phyloP scores from a whole-genome alignment of 2,888 invertebrate species.

The Allophyes oxyacanthae region DNA sequence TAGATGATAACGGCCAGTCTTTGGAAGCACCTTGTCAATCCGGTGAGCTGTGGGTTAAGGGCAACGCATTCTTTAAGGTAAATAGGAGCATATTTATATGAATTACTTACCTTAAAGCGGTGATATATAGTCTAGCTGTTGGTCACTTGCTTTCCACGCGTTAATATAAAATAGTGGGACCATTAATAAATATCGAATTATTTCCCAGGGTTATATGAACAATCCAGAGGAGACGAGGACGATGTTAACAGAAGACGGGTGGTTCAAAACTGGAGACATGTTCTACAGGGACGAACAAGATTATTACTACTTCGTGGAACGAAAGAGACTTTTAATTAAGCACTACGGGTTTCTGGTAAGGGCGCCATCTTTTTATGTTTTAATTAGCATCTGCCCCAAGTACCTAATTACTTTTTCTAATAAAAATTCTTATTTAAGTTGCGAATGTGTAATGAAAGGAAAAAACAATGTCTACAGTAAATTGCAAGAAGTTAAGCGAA shows the following conservation, averaged over 20 bases:
- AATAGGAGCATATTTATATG: slow-evolving; percentile 4
- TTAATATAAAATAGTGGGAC: neutral
- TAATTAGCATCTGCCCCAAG: slow-evolving; percentile 9
- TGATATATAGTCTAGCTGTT: too few relatives aligned
- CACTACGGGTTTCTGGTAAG: slow-evolving; percentile 66
- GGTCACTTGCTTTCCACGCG: too few relatives aligned
- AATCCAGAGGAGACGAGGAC: slow-evolving; percentile 66
- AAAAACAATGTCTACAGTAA: slow-evolving; percentile 1
- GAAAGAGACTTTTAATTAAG: slow-evolving; percentile 69
- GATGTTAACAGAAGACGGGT: slow-evolving; percentile 67
- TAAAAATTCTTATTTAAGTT: slow-evolving; percentile 10
- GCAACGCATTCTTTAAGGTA: slow-evolving; percentile 71
- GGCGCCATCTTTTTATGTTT: slow-evolving; percentile 14
- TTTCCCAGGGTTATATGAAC: slow-evolving; percentile 68
- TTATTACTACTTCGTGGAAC: slow-evolving; percentile 68
- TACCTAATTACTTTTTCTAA: slow-evolving; percentile 12
- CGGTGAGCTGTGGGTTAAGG: slow-evolving; percentile 70
- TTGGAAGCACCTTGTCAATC: slow-evolving; percentile 54
- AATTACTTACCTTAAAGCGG: too few relatives aligned
- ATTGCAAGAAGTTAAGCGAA: slow-evolving; percentile 1
- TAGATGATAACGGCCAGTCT: slow-evolving; percentile 56
- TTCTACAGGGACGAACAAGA: slow-evolving; percentile 65
- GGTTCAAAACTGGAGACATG: slow-evolving; percentile 71
- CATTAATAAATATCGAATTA: slow-evolving; percentile 3
- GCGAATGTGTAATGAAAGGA: neutral